Evolutionary conservation across 2,113 vertebrate genomes (phyloP), one percentile per base, ranked within the genome.

Genomic region (Dasyprocta punctata): DNA sequence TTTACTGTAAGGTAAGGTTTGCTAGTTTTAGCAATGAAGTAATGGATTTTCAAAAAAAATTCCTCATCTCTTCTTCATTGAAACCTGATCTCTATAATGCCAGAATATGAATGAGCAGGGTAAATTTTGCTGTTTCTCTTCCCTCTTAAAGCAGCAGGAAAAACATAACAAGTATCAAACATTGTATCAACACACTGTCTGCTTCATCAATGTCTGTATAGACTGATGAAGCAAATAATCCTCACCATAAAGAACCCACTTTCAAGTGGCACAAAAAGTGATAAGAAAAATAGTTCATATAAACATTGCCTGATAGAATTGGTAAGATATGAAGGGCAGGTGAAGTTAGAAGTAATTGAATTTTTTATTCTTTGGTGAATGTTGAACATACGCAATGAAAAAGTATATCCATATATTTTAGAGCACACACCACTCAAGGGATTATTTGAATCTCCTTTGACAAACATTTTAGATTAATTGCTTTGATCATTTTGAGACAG

Each of bases 401-500:
- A 6, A 63, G 6, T 44, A 71, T 26, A 77, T 87, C 0, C 5
- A 69, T 38, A 96, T 81, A 67, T n/a, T 96, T 96, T 69, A 78
- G 73, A 85, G 36, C 54, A 91, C 36, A 20, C 58, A 78, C 89
- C 24, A 89, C 20, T 44, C 26, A 28, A 11, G 28, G 30, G 82
- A 92, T 92, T 95, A 94, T 65, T 93, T 92, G 96, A 94, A 94
- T 86, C 83, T 75, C 41, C 22, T 86, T 86, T 87, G 58, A 96
- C 8, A 78, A 96, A 89, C 0, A 16, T 93, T 93, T 93, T 73
- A 89, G 71, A 92, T 96, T 89, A 95, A 92, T 93, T 95, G 30
- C 61, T 96, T 96, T 94, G 56, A 88, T 94, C 41, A 92, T 88
- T 94, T 89, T 86, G n/a, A 78, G 33, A 85, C 54, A 87, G 30